Evolutionary conservation across 2,888 invertebrate species (phyloP).

Genomic region (Synergus japonicus): DNA sequence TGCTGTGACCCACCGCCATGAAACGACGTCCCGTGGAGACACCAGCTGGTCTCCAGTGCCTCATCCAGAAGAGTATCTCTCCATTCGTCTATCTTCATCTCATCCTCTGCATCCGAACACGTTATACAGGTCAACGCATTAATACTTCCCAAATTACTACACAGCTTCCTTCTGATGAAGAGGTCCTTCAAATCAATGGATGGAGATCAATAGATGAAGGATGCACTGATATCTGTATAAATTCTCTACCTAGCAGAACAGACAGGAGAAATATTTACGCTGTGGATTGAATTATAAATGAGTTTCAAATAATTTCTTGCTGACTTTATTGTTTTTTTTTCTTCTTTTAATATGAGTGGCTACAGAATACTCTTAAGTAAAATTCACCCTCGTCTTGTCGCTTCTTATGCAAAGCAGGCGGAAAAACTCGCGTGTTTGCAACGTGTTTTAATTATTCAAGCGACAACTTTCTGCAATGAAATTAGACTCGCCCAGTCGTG

Average conservation of each 20-base stretch:
- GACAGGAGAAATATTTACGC: no score
- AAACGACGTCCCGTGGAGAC: conserved; percentile 63
- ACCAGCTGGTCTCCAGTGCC: conserved; percentile 69
- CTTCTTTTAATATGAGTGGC: not conserved
- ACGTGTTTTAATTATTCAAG: conserved; percentile 75
- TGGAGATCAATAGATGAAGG: not conserved
- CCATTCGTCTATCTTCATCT: conserved; percentile 48
- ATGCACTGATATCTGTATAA: no score
- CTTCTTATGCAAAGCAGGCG: conserved; percentile 72
- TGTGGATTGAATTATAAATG: no score
- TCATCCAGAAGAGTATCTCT: conserved; percentile 47
- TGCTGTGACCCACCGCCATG: conserved; percentile 53
- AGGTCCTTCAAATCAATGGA: not conserved
- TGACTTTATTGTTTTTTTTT: not conserved
- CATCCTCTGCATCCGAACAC: conserved; percentile 8
- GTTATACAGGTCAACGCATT: conserved; percentile 10
- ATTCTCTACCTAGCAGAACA: no score
- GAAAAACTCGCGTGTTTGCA: conserved; percentile 72
- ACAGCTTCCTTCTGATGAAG: conserved; percentile 32
- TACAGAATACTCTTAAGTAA: not conserved
- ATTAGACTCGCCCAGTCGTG: conserved; percentile 71
- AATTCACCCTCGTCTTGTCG: not conserved
- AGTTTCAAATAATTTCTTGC: not conserved
- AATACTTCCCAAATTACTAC: not conserved
- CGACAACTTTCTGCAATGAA: conserved; percentile 75